Evolutionary conservation across 2,113 vertebrate species (phyloP).

Genomic region (Catharus bicknelli): DNA sequence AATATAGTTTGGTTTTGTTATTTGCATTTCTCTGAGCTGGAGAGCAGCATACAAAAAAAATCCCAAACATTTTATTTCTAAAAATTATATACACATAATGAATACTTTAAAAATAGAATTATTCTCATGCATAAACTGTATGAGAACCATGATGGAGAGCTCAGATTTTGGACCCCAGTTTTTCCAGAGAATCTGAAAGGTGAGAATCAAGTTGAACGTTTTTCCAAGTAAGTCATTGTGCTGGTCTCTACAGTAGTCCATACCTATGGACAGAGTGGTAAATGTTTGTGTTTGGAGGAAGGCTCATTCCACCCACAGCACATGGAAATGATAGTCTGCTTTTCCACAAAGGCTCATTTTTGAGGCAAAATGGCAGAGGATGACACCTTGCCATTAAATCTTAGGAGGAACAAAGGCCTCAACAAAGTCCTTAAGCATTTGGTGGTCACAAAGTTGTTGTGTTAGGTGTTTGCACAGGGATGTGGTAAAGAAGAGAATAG

Average conservation of each 20-base stretch:
- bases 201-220: neutral
- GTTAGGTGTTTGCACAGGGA: neutral
- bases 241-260: neutral
- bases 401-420: neutral
- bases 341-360: neutral
- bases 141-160: neutral
- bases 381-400: neutral
- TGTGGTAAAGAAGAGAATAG: neutral
- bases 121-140: neutral
- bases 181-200: neutral
- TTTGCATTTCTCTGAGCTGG: neutral
- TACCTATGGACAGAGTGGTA: neutral
- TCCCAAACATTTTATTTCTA: neutral
- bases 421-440: neutral
- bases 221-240: neutral
- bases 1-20: neutral
- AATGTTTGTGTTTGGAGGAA: neutral
- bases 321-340: neutral
- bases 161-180: neutral
- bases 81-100: accelerated
- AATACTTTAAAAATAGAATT: neutral
- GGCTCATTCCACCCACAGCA: neutral
- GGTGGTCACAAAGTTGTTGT: neutral
- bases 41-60: neutral
- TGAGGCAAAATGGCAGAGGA: neutral